Evolutionary conservation across 2,113 vertebrate species (phyloP).

Genomic region (Syrrhaptes paradoxus): DNA sequence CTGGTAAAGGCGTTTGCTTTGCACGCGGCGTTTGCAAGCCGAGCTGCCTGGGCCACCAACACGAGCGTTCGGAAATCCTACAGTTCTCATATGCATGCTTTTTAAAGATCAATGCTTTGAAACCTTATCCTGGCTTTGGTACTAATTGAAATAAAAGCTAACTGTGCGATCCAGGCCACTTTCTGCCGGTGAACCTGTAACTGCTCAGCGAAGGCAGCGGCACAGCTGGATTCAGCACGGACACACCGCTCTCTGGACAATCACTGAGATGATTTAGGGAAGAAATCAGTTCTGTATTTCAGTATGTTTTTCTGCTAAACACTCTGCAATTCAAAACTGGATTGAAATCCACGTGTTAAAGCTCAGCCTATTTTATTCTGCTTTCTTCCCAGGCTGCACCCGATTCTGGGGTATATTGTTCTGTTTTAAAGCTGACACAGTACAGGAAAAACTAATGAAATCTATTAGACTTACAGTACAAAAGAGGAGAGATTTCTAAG

Average conservation of each 20-base stretch:
- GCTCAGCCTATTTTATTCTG: not conserved
- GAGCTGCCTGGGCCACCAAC: not conserved
- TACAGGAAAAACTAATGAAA: conserved; percentile 59
- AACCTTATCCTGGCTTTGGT: not conserved
- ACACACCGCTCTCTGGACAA: not conserved
- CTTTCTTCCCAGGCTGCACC: not conserved
- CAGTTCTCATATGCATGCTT: rapidly evolving
- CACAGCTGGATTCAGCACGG: not conserved
- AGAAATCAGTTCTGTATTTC: not conserved
- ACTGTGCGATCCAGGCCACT: not conserved
- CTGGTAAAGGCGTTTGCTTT: not conserved
- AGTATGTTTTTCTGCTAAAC: not conserved
- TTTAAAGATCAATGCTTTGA: not conserved
- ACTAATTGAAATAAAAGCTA: not conserved
- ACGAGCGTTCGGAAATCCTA: not conserved
- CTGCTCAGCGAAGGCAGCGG: not conserved
- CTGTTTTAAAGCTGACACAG: conserved; percentile 35
- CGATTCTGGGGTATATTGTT: not conserved
- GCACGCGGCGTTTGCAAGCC: not conserved
- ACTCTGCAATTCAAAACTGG: not conserved
- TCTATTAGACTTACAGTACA: conserved; percentile 26
- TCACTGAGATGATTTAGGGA: not conserved
- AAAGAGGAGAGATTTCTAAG: conserved; percentile 48
- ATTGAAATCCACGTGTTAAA: not conserved
- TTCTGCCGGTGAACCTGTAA: conserved; percentile 33